phyloP scores from a whole-genome alignment of 2,888 invertebrate genomes.

The Keiferia lycopersicella region DNA sequence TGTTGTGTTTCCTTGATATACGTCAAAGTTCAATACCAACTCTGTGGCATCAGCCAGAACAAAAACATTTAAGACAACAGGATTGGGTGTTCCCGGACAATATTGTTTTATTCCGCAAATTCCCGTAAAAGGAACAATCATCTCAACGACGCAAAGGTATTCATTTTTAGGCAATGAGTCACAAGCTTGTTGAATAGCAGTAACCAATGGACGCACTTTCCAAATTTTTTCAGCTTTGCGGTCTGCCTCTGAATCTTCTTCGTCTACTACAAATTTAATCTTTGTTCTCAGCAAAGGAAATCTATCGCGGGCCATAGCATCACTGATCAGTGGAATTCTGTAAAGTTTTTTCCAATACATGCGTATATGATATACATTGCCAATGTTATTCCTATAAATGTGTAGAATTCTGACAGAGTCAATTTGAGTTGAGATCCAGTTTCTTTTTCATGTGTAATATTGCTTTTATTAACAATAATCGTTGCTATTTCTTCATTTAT shows the following conservation, averaged over 20 bases:
- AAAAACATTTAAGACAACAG: neutral
- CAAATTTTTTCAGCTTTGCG: conserved; percentile 17
- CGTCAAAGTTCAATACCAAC: neutral
- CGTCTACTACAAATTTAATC: conserved; percentile 19
- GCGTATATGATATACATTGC: conserved; percentile 7
- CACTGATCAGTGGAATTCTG: conserved; percentile 16
- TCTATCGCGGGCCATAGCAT: conserved; percentile 21
- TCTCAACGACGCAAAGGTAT: neutral
- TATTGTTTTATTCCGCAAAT: conserved; percentile 9
- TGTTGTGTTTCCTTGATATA: neutral
- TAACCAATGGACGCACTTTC: conserved; percentile 20
- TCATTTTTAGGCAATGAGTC: conserved; percentile 3
- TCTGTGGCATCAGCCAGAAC: neutral
- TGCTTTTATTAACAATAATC: conserved; percentile 8
- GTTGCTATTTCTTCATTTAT: conserved; percentile 10
- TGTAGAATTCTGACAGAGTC: conserved; percentile 17
- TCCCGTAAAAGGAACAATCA: conserved; percentile 10
- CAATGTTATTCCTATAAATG: conserved; percentile 19
- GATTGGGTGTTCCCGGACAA: neutral
- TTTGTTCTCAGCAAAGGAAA: conserved; percentile 12
- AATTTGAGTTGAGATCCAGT: conserved; percentile 14
- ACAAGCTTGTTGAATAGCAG: conserved; percentile 22
- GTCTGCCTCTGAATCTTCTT: conserved; percentile 12
- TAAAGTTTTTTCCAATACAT: conserved; percentile 18
- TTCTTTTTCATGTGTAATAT: conserved; percentile 13